These are phyloP conservation scores for Calosoma granatense DNA, from an alignment of 1,140 invertebrate genomes.

Conservation along the genomic window DNA sequence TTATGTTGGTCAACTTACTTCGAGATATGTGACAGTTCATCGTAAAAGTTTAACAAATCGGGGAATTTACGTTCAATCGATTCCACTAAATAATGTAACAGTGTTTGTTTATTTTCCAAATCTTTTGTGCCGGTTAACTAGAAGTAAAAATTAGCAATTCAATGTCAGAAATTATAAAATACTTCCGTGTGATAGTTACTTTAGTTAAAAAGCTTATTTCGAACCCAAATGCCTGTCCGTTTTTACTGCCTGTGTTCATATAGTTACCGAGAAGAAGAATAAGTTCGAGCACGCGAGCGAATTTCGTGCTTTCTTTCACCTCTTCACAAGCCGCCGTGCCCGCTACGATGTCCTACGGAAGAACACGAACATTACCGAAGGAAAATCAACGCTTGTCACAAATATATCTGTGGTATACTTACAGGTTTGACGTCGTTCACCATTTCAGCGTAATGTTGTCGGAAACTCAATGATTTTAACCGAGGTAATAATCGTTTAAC, in stretches of 20 bases:
- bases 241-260: constrained; percentile 89
- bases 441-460: constrained; percentile 71
- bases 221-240: constrained; percentile 89
- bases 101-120: constrained; percentile 81
- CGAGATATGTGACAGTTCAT: constrained; percentile 82
- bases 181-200: too few species aligned
- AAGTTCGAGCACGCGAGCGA: constrained; percentile 80
- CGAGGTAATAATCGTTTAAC: constrained; percentile 84
- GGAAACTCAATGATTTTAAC: constrained; percentile 84
- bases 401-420: constrained; percentile 29
- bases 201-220: constrained; percentile 95
- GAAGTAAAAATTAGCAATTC: constrained; percentile 25
- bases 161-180: constrained; percentile 9
- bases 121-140: constrained; percentile 91
- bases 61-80: constrained; percentile 81
- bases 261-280: constrained; percentile 88
- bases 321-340: constrained; percentile 94
- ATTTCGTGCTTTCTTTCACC: constrained; percentile 80
- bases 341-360: constrained; percentile 74
- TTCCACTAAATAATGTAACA: constrained; percentile 88
- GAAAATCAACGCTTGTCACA: constrained; percentile 13
- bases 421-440: constrained; percentile 87
- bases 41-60: constrained; percentile 69
- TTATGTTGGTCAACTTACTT: constrained; percentile 34
- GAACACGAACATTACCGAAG: too few species aligned